A percentile compares a stretch with the other conserved stretches of the same genome.
Conservation (phyloP, 2,797 vertebrate genomes). For the Anabacerthia variegaticeps region DNA sequence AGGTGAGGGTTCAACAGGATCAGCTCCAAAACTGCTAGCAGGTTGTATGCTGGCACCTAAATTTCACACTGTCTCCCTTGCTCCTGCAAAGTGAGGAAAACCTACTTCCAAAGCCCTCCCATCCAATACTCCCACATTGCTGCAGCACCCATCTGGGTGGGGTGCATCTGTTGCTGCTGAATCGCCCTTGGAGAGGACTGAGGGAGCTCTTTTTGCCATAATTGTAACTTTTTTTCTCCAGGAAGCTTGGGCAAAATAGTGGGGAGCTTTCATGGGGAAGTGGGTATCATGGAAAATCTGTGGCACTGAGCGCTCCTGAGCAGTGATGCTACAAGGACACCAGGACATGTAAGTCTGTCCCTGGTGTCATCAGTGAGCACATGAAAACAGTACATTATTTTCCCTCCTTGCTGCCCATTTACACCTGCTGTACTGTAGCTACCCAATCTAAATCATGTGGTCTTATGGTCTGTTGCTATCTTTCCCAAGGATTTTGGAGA, state of each 20-base stretch:
- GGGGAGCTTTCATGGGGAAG: background rate
- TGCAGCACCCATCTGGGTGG: background rate
- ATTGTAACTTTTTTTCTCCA: background rate
- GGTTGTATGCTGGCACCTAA: background rate
- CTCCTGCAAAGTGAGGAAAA: background rate
- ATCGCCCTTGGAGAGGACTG: background rate
- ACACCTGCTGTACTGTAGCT: background rate
- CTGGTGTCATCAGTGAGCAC: background rate
- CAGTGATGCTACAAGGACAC: background rate
- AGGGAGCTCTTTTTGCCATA: background rate
- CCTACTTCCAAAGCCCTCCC: background rate
- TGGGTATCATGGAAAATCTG: accelerated
- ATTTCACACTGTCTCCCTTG: background rate
- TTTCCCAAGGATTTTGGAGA: background rate
- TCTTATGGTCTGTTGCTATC: background rate
- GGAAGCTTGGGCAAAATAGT: background rate
- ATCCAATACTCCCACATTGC: background rate
- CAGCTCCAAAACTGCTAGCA: accelerated
- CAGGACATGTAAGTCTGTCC: background rate
- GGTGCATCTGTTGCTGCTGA: background rate
- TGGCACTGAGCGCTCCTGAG: background rate
- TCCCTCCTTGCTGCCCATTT: background rate
- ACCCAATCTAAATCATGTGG: background rate
- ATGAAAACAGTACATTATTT: background rate
- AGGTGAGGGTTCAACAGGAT: background rate